These are phyloP conservation scores for Poecilobothrus nobilitatus DNA, from an alignment of 2,888 invertebrate genomes.

Conservation along the genomic window DNA sequence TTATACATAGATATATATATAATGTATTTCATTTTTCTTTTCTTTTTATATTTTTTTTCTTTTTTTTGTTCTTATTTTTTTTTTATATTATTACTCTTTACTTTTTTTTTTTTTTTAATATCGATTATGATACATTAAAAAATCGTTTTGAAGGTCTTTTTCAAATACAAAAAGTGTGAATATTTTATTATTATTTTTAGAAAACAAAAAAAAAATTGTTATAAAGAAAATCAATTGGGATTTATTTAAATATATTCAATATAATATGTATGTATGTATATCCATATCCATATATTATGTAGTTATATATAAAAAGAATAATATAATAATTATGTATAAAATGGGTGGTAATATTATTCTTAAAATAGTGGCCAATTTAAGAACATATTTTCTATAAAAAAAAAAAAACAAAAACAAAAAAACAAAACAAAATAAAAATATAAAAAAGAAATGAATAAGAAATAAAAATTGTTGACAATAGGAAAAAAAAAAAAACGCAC, in stretches of 20 bases:
- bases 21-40: too few relatives aligned
- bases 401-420: too few relatives aligned
- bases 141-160: slow-evolving; percentile 3
- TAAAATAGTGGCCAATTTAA: neutral
- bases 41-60: too few relatives aligned
- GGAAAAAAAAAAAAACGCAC: neutral
- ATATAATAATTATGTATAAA: neutral
- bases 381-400: neutral
- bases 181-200: neutral
- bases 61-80: too few relatives aligned
- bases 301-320: neutral
- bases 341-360: slow-evolving; percentile 2
- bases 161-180: neutral
- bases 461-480: neutral
- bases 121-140: slow-evolving; percentile 6
- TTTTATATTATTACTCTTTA: too few relatives aligned
- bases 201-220: too few relatives aligned
- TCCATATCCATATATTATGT: neutral
- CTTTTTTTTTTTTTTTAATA: neutral
- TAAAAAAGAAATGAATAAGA: too few relatives aligned
- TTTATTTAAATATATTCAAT: neutral
- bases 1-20: too few relatives aligned
- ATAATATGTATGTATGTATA: too few relatives aligned
- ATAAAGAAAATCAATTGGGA: neutral
- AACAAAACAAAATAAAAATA: too few relatives aligned